phyloP scores from a whole-genome alignment of 2,797 vertebrate species.

The Ctenosaura bakeri region DNA sequence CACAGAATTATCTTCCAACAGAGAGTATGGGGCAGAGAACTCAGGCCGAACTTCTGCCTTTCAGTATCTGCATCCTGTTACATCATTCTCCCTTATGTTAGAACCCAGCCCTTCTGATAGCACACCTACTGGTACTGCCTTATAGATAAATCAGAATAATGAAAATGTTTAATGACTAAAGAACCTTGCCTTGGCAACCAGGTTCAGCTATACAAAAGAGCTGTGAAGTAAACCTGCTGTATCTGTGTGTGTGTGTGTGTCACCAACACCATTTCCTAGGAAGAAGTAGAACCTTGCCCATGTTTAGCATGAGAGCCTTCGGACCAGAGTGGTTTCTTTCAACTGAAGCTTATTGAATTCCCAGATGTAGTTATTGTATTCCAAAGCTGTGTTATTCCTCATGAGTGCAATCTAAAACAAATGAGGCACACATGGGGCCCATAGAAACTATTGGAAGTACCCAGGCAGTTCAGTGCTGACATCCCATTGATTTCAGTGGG shows the following conservation, averaged over 20 bases:
- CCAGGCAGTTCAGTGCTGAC: neutral
- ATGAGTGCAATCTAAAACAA: neutral
- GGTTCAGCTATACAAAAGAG: neutral
- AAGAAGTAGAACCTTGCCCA: constrained; percentile 15
- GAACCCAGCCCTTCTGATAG: too few relatives aligned
- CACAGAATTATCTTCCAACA: too few relatives aligned
- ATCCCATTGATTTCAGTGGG: neutral
- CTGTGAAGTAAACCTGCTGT: neutral
- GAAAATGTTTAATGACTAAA: neutral
- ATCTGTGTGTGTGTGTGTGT: neutral
- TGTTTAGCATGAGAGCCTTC: constrained; percentile 66
- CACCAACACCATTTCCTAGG: neutral
- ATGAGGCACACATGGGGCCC: neutral
- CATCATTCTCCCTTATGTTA: too few relatives aligned
- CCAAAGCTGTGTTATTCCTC: neutral
- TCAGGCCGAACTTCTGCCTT: too few relatives aligned
- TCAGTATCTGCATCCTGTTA: too few relatives aligned
- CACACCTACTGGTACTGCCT: neutral
- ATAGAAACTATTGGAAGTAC: neutral
- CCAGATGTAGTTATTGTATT: neutral
- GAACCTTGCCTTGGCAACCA: neutral
- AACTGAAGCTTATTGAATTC: constrained; percentile 50
- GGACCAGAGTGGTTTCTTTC: constrained; percentile 63
- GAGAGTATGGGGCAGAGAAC: too few relatives aligned
- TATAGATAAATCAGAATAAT: neutral